These are phyloP conservation scores for Trinorchestia longiramus DNA, from an alignment of 1,140 invertebrate species.

Conservation along the genomic window DNA sequence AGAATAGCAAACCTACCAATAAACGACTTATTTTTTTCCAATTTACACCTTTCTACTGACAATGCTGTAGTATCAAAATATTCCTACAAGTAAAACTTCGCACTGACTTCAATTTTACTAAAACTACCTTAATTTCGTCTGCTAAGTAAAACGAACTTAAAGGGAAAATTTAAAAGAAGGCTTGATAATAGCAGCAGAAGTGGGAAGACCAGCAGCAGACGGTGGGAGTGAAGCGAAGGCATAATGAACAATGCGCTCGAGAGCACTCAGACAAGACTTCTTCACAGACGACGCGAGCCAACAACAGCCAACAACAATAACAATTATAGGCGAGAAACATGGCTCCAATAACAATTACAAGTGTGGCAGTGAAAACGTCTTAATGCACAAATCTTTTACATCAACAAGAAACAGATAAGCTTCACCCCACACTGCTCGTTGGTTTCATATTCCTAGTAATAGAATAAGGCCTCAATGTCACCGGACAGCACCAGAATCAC, in stretches of 20 bases:
- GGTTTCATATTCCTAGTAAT: not conserved
- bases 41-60: not conserved
- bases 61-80: not conserved
- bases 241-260: not conserved
- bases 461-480: not conserved
- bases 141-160: not conserved
- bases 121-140: not conserved
- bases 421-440: not conserved
- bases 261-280: not conserved
- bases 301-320: slow-evolving; percentile 43
- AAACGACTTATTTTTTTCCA: not conserved
- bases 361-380: slow-evolving; percentile 34
- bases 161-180: not conserved
- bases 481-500: not conserved
- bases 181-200: not conserved
- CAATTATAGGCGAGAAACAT: slow-evolving; percentile 19
- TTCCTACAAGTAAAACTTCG: not conserved
- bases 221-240: not conserved
- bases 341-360: slow-evolving; percentile 44
- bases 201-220: not conserved
- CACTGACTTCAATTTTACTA: not conserved
- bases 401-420: not conserved
- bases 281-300: not conserved
- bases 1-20: not conserved
- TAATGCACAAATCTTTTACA: not conserved